Evolutionary conservation across 1,140 invertebrate species (phyloP).

Genomic region (Diachasmimorpha longicaudata): DNA sequence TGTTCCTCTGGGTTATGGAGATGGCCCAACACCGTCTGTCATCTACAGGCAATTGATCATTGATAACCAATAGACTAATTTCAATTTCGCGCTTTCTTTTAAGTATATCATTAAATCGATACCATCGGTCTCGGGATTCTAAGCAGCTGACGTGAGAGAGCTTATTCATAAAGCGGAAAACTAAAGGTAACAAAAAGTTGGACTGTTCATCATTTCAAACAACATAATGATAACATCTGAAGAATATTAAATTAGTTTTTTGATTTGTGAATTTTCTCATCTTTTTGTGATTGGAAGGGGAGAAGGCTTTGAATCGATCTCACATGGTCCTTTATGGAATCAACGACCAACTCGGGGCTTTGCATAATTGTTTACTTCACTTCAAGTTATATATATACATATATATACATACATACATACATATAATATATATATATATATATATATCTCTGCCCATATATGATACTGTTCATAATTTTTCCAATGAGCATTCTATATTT

Average conservation of each 20-base stretch:
- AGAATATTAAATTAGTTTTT: too few relatives aligned
- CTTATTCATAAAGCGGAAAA: too few relatives aligned
- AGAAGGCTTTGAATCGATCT: too few relatives aligned
- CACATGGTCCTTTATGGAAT: not conserved
- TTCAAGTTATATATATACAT: not conserved
- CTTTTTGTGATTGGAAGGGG: too few relatives aligned
- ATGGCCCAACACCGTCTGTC: not conserved
- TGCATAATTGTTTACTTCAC: not conserved
- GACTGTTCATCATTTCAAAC: too few relatives aligned
- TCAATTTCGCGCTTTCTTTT: not conserved
- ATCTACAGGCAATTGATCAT: conserved; percentile 7
- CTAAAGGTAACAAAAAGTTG: not conserved
- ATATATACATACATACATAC: not conserved
- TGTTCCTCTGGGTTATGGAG: not conserved
- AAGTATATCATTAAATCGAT: not conserved
- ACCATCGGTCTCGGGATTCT: not conserved
- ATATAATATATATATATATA: not conserved
- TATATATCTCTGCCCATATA: not conserved
- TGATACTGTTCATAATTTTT: not conserved
- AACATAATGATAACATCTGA: too few relatives aligned
- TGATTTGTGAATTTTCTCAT: not conserved
- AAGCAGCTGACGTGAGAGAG: not conserved
- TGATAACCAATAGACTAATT: not conserved
- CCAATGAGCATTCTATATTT: not conserved
- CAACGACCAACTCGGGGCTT: not conserved